Conservation (phyloP, 2,888 invertebrate genomes). For the Acleris literana region DNA sequence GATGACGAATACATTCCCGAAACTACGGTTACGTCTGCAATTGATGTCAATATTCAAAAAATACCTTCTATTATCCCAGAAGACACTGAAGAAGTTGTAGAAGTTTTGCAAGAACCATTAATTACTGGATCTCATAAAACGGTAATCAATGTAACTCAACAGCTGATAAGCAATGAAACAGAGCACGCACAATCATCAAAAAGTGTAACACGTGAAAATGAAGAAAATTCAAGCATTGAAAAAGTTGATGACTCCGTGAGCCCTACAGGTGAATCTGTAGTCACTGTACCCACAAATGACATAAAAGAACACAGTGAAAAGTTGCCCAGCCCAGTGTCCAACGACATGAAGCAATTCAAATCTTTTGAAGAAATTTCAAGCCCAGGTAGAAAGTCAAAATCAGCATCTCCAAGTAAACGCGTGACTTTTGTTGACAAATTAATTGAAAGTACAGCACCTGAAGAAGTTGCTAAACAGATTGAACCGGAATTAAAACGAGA, state of each 20-base stretch:
- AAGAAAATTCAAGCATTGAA: slow-evolving; percentile 20
- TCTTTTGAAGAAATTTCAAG: slow-evolving; percentile 7
- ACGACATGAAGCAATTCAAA: slow-evolving; percentile 1
- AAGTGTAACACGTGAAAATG: slow-evolving; percentile 26
- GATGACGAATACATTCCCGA: slow-evolving; percentile 70
- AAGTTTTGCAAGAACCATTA: background rate
- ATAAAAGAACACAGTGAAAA: background rate
- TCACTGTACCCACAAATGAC: background rate
- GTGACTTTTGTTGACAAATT: slow-evolving; percentile 38
- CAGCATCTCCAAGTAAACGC: slow-evolving; percentile 34
- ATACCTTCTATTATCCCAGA: slow-evolving; percentile 33
- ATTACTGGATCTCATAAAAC: background rate
- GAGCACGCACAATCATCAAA: slow-evolving; percentile 28
- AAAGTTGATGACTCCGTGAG: slow-evolving; percentile 7
- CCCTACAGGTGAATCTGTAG: background rate
- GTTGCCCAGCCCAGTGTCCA: slow-evolving; percentile 6
- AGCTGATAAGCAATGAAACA: slow-evolving; percentile 38
- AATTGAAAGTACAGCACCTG: slow-evolving; percentile 22
- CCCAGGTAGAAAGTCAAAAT: slow-evolving; percentile 32
- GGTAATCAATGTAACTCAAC: slow-evolving; percentile 37
- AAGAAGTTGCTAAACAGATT: slow-evolving; percentile 16
- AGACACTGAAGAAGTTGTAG: slow-evolving; percentile 27
- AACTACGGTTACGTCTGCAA: slow-evolving; percentile 58
- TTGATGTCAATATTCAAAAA: slow-evolving; percentile 54
- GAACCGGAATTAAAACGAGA: slow-evolving; percentile 24